Base-by-base conservation (phyloP, 2,113 vertebrate genomes). In the Catharus minimus region DNA sequence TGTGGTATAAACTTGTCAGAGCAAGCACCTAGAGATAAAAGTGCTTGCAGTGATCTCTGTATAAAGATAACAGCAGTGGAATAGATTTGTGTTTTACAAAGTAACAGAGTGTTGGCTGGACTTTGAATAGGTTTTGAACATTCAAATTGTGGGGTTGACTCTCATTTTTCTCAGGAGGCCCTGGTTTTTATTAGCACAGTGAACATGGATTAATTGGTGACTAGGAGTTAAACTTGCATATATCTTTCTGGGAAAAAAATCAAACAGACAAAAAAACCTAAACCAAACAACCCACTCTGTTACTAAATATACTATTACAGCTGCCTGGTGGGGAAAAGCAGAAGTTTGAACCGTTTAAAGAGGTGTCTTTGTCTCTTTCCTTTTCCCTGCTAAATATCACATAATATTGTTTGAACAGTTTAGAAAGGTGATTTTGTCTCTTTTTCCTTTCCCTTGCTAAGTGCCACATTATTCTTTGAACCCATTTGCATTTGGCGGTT, bases 1-100 rank as follows among this genome's bases (percentile, higher is more conserved):
- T 90, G 46, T 82, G 56, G 10, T 71, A 67, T 67, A 89, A 85
- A 90, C 62, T 92, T 92, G 82, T 81, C 72, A 77, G 82, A 83
- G 75, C 46, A 72, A 81, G 58, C 52, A 57, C 47, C 75, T 55
- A 73, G 47, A 88, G 77, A 86, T 58, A 68, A 64, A 86, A 93
- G 32, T 39, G n/a, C 23, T 90, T 68, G 65, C 90, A 82, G 66
- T 66, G n/a, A 84, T 81, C 38, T 80, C 66, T 61, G 9, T 43
- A 2, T 81, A 65, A 71, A 81, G 30, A 38, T 67, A 82, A 47
- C 46, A 62, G 26, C 26, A 61, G 7, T 43, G 16, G 52, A 82
- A 75, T 57, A 90, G 50, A 44, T 92, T 58, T 50, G 30, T 67
- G 38, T 93, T 74, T 85, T 85, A 56, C 24, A 60, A 79, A 85